phyloP scores from a whole-genome alignment of 2,113 vertebrate species.

The Bubo bubo region DNA sequence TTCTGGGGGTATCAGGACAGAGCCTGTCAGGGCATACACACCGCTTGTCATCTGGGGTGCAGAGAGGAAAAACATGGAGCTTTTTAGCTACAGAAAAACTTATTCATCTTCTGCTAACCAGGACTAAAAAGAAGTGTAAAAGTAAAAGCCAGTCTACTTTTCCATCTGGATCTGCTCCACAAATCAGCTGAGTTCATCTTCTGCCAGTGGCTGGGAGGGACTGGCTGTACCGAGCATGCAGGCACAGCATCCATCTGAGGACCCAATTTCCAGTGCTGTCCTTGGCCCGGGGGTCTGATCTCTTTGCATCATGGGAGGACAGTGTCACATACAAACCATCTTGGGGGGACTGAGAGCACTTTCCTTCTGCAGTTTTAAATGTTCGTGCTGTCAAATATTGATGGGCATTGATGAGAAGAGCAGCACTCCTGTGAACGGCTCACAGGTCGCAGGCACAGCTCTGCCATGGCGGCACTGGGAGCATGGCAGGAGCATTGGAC shows the following conservation, averaged over 20 bases:
- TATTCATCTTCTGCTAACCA: background rate
- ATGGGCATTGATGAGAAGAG: background rate
- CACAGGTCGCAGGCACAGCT: fast-evolving
- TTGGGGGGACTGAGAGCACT: fast-evolving
- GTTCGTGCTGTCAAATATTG: fast-evolving
- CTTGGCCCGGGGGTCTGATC: background rate
- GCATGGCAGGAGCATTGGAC: fast-evolving
- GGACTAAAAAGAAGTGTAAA: background rate
- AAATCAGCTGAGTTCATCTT: background rate
- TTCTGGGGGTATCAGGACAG: background rate
- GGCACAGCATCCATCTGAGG: fast-evolving
- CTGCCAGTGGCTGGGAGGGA: background rate
- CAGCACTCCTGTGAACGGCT: background rate
- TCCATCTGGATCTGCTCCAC: background rate
- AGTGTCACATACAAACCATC: fast-evolving
- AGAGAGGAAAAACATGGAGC: background rate
- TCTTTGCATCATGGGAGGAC: background rate
- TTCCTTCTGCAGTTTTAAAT: background rate
- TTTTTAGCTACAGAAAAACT: background rate
- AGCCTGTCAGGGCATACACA: background rate
- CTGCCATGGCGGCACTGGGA: fast-evolving
- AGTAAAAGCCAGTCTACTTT: background rate
- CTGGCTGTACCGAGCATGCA: fast-evolving
- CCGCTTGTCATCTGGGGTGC: background rate
- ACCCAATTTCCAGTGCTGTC: background rate